phyloP scores from a whole-genome alignment of 2,797 vertebrate genomes.

The Scolopax bukidnonensis region DNA sequence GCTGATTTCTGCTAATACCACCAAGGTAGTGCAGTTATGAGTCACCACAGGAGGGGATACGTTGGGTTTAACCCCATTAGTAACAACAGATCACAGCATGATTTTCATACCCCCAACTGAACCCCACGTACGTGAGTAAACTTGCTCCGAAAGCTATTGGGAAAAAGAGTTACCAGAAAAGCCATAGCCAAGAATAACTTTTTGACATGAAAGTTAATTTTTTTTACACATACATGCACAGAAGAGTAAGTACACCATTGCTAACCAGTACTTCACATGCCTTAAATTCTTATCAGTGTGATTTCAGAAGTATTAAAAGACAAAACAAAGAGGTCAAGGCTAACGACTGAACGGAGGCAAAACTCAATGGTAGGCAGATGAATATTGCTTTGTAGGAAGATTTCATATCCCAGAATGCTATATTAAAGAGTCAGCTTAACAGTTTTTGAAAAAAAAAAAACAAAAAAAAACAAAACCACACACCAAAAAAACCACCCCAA shows the following conservation, averaged over 20 bases:
- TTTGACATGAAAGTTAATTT: not conserved
- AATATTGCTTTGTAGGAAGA: not conserved
- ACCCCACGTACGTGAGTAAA: not conserved
- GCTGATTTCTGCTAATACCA: not conserved
- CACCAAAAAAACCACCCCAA: too few species aligned
- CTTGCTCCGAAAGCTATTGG: fast-evolving
- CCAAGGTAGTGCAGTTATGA: not conserved
- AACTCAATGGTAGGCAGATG: not conserved
- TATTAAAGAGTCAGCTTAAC: not conserved
- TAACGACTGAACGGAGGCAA: not conserved
- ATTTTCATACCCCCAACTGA: not conserved
- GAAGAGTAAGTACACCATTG: not conserved
- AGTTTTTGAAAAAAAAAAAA: not conserved
- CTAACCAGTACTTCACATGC: not conserved
- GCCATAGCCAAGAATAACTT: not conserved
- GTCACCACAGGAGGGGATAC: not conserved
- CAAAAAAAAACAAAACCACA: not conserved
- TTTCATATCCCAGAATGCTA: not conserved
- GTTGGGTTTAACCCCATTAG: not conserved
- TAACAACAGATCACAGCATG: not conserved
- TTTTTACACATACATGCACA: not conserved
- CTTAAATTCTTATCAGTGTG: not conserved
- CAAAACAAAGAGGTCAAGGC: not conserved
- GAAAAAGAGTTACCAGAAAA: not conserved
- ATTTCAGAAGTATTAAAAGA: not conserved